Percentiles rank a stretch among this genome's conserved stretches.
phyloP scores from a whole-genome alignment of 2,888 invertebrate genomes.

The Blastobasis lacticolella region DNA sequence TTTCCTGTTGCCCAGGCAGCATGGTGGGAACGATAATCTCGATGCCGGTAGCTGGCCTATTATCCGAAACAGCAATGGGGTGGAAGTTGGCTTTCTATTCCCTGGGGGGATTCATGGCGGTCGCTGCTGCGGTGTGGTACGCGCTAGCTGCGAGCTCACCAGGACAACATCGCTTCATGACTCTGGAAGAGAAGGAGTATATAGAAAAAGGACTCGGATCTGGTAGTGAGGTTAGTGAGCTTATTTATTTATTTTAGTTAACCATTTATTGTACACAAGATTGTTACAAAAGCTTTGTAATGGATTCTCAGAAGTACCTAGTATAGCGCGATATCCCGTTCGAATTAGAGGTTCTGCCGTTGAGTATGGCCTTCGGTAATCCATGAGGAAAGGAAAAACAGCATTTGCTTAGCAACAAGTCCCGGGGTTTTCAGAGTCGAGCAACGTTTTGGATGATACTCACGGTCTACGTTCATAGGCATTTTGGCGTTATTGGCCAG shows the following conservation, averaged over 20 bases:
- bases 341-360: too few relatives aligned
- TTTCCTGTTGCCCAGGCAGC: conserved; percentile 55
- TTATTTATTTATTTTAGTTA: conserved; percentile 74
- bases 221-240: conserved; percentile 52
- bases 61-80: conserved; percentile 73
- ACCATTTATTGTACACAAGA: too few relatives aligned
- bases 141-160: conserved; percentile 75
- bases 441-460: too few relatives aligned
- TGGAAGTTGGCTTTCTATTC: conserved; percentile 82
- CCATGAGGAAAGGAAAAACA: too few relatives aligned
- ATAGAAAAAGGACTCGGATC: conserved; percentile 75
- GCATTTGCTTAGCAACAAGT: too few relatives aligned
- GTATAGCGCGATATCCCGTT: too few relatives aligned
- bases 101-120: conserved; percentile 70
- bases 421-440: too few relatives aligned
- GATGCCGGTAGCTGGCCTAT: conserved; percentile 77
- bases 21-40: conserved; percentile 81
- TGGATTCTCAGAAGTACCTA: too few relatives aligned
- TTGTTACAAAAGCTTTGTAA: too few relatives aligned
- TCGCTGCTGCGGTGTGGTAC: conserved; percentile 71
- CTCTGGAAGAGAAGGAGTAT: conserved; percentile 68
- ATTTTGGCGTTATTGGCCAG: too few relatives aligned
- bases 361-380: too few relatives aligned
- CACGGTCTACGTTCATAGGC: too few relatives aligned
- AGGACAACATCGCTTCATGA: conserved; percentile 68